Base-by-base conservation (phyloP, 2,113 vertebrate species). In the Colius striatus region DNA sequence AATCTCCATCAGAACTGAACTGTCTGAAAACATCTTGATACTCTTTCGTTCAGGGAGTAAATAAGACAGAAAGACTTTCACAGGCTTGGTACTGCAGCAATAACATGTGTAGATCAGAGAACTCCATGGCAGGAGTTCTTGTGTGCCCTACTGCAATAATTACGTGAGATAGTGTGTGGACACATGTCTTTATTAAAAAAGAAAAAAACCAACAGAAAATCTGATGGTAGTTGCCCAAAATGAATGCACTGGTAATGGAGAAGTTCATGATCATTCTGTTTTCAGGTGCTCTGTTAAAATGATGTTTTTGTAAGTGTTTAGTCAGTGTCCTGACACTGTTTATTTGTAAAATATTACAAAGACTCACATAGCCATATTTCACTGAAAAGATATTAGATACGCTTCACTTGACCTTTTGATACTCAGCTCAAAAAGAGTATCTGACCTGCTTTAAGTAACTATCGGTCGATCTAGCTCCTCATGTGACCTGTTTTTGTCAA, bases 321-420 rank as follows among this genome's bases (percentile, higher is more conserved):
- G 45, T 71, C 29, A 77, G 19, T 73, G 68, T 65, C 58, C 54
- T 82, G n/a, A 65, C 48, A 41, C 6, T 41, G 43, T 48, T 73
- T 54, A 22, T 84, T 91, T 74, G 21, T 88, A 63, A 94, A 93
- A 74, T 43, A 11, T 47, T 73, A 60, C n/a, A 63, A 88, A 88
- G 79, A 62, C 13, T 58, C 34, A 47, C 36, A 14, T 65, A 48
- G 18, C 20, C 11, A 5, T 43, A 66, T 90, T 92, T 92, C 36
- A 66, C 48, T 74, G 34, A 65, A 79, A 61, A 75, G 13, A 71
- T 2, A 38, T 73, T 83, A n/a, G 5, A 55, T 72, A 60, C 13
- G 18, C 4, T 70, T 86, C 41, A 53, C 48, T 2, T 1, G 13
- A 41, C n/a, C 16, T 79, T 18, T 76, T 72, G 29, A 26, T 55